Base-by-base conservation (phyloP, 1,140 invertebrate species). In the Pseudomyrmex flavicornis region DNA sequence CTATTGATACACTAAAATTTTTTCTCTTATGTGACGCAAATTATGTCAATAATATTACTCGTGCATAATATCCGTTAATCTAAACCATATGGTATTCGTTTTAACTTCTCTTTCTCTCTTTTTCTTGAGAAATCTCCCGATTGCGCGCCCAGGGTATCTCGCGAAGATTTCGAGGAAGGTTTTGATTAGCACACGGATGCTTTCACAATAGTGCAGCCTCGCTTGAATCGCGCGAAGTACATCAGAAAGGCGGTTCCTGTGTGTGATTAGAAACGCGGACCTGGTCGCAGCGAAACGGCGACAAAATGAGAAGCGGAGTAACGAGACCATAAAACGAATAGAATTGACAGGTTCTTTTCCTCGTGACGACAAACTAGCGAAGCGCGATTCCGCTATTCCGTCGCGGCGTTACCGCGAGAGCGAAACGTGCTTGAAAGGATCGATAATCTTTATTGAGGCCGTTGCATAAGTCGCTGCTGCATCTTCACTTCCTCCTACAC, bases 171-270 rank as follows among this genome's bases (percentile, higher is more conserved):
- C 61, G 54, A 63, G 48, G 66, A 48, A 58, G 54, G 61, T 79
- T 20, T 66, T 46, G 66, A 58, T 85, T 58, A 48, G 20, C 56
- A 35, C 62, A 35, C 62, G 59, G 52, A 48, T 75, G 85, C 74
- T 87, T 88, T 88, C 85, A 77, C 82, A 86, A 79, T 56, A 58
- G 17, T 48, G 50, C 59, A 76, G 26, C 58, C 48, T 73, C 58
- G 46, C 46, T 62, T 79, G 82, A 70, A 70, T 87, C 72, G 70
- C 12, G 12, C 26, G 20, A 48, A 46, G 35, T 69, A 70, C 76
- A 79, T 70, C 48, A 13, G 62, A 74, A 62, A 82, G 70, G 70
- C 46, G 44, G 66, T 74, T 54, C 70, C 52, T 17, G 15, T 12
- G 35, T 12, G 35, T 12, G 35, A 82, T 74, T 82, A 74, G 46